Evolutionary conservation across 2,797 vertebrate species (phyloP).

Genomic region (Coregonus ussuriensis): DNA sequence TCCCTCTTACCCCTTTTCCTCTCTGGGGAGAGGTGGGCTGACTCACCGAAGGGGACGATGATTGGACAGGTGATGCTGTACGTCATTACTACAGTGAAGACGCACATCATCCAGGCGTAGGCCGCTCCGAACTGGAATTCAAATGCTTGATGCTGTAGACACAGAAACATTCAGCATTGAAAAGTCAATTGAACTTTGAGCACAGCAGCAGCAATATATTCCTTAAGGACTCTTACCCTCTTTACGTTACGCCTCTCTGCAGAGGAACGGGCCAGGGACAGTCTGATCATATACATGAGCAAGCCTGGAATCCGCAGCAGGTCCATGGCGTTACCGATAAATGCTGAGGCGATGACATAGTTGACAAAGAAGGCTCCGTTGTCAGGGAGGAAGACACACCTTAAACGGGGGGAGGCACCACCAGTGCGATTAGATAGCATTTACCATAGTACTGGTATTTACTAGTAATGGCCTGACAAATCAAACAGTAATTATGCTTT

Average conservation of each 20-base stretch:
- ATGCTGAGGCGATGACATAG: slow-evolving; percentile 95
- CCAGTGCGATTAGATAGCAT: background rate
- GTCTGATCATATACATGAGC: slow-evolving; percentile 97
- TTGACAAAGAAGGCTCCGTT: slow-evolving; percentile 98
- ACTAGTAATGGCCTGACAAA: background rate
- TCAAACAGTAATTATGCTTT: no score
- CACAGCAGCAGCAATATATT: background rate
- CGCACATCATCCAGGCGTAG: slow-evolving; percentile 98
- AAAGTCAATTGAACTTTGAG: background rate
- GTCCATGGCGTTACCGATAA: slow-evolving; percentile 97
- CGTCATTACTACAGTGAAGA: slow-evolving; percentile 98
- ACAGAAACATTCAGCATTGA: background rate
- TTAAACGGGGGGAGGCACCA: slow-evolving; percentile 45
- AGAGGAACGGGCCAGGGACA: slow-evolving; percentile 91
- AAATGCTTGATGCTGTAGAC: slow-evolving; percentile 90
- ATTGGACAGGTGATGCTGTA: slow-evolving; percentile 99
- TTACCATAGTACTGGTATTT: background rate
- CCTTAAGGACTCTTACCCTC: slow-evolving; percentile 72
- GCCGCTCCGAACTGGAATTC: slow-evolving; percentile 98
- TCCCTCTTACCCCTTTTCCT: background rate
- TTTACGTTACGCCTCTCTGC: slow-evolving; percentile 95
- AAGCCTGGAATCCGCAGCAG: slow-evolving; percentile 93
- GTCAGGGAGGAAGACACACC: slow-evolving; percentile 95
- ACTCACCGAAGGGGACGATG: slow-evolving; percentile 94
- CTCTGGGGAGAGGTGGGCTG: background rate